phyloP scores from a whole-genome alignment of 2,113 vertebrate genomes.

The Isichthys henryi region DNA sequence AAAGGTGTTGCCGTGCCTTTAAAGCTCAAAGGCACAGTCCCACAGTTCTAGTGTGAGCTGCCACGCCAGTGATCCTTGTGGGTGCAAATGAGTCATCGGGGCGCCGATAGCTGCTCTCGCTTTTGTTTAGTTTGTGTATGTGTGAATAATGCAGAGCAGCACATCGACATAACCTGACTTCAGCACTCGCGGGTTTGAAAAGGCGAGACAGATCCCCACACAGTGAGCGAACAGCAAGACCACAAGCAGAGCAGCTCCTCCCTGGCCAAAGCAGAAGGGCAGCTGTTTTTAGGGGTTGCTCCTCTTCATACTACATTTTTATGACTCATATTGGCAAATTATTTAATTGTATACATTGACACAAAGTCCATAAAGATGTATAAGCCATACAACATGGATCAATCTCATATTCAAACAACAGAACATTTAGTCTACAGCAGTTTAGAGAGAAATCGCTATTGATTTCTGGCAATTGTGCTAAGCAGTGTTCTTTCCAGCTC shows the following conservation, averaged over 20 bases:
- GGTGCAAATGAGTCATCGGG: slow-evolving; percentile 37
- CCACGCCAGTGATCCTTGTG: slow-evolving; percentile 26
- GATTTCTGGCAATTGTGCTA: neutral
- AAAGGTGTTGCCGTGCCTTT: neutral
- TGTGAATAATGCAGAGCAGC: slow-evolving; percentile 7
- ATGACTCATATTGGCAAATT: neutral
- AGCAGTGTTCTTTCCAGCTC: neutral
- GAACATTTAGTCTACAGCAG: neutral
- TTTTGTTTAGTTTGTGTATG: neutral
- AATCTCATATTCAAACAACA: neutral
- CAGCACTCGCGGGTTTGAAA: neutral
- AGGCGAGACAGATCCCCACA: neutral
- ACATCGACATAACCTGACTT: neutral
- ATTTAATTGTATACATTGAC: neutral
- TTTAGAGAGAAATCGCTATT: neutral
- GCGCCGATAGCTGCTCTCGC: slow-evolving; percentile 3
- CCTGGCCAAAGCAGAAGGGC: neutral
- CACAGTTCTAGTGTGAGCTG: slow-evolving; percentile 35
- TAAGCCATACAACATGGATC: neutral
- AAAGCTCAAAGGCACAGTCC: slow-evolving; percentile 15
- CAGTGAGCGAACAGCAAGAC: neutral
- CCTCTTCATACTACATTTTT: neutral
- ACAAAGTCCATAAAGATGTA: neutral
- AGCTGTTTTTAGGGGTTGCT: neutral
- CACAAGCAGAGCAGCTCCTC: neutral